Evolutionary conservation across 2,113 vertebrate genomes (phyloP).

Genomic region (Dipodomys merriami): DNA sequence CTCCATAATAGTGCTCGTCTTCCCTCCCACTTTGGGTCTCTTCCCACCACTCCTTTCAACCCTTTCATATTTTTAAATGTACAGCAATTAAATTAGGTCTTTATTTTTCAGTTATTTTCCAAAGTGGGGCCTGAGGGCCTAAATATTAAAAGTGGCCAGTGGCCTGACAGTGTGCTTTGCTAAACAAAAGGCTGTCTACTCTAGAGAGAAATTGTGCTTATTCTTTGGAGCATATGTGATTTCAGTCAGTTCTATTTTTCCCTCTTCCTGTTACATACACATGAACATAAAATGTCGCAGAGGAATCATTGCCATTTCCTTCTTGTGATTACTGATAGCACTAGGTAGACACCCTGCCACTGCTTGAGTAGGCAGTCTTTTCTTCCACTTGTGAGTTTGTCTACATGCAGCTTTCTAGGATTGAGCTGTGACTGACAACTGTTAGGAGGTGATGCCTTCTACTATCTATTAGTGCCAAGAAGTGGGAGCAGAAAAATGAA

Average conservation of each 20-base stretch:
- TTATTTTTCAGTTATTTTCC: conserved; percentile 11
- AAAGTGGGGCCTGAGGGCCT: not conserved
- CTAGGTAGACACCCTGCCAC: not conserved
- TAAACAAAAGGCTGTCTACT: conserved; percentile 46
- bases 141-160: not conserved
- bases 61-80: not conserved
- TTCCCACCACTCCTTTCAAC: not conserved
- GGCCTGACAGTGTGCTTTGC: conserved; percentile 34
- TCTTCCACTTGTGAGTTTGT: conserved; percentile 31
- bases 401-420: not conserved
- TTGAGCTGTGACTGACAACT: conserved; percentile 38
- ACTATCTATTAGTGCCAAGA: conserved; percentile 40
- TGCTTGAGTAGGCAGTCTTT: conserved; percentile 36
- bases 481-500: conserved; percentile 34
- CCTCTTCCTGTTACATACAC: conserved; percentile 26
- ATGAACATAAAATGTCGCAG: conserved; percentile 51
- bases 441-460: conserved; percentile 20
- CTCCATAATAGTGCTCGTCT: not conserved
- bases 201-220: conserved; percentile 4
- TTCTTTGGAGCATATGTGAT: conserved; percentile 29
- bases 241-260: conserved; percentile 43
- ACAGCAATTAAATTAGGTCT: not conserved
- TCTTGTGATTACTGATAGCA: not conserved
- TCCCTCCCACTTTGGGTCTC: not conserved
- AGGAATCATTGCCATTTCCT: conserved; percentile 29